phyloP scores from a whole-genome alignment of 1,140 invertebrate species.

The Oscheius sp. region DNA sequence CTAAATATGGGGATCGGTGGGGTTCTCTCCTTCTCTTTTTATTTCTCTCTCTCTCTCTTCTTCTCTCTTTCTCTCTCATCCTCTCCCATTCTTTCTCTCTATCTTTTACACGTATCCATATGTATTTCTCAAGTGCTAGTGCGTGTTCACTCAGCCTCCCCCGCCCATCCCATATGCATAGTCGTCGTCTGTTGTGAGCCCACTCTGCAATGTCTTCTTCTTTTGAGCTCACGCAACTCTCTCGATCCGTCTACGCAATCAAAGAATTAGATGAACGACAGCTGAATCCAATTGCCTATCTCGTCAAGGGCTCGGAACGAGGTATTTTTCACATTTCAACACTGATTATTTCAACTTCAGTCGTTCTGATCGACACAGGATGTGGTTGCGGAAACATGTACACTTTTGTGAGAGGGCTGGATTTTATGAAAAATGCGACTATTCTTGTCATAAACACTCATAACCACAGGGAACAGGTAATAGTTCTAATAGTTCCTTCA shows the following conservation, averaged over 20 bases:
- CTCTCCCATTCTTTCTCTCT: too few relatives aligned
- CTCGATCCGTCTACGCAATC: slow-evolving; percentile 24
- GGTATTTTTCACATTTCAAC: neutral
- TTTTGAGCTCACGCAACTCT: slow-evolving; percentile 4
- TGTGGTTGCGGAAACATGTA: slow-evolving; percentile 42
- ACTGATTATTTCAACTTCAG: slow-evolving; percentile 14
- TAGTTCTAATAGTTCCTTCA: neutral
- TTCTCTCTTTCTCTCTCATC: too few relatives aligned
- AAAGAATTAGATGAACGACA: slow-evolving; percentile 22
- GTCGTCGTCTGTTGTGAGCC: neutral
- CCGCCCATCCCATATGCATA: neutral
- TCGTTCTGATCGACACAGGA: slow-evolving; percentile 42
- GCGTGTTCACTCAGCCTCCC: neutral
- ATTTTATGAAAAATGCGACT: slow-evolving; percentile 26
- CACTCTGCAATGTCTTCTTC: neutral
- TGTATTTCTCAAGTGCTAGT: too few relatives aligned
- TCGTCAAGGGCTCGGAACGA: slow-evolving; percentile 18
- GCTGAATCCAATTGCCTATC: slow-evolving; percentile 24
- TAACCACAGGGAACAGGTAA: slow-evolving; percentile 43
- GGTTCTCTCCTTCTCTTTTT: too few relatives aligned
- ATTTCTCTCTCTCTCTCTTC: too few relatives aligned
- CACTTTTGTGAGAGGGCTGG: slow-evolving; percentile 22
- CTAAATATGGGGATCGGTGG: neutral
- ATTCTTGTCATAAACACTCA: slow-evolving; percentile 44
- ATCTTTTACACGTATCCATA: too few relatives aligned